phyloP scores from a whole-genome alignment of 2,113 vertebrate species.

The Hassar affinis region DNA sequence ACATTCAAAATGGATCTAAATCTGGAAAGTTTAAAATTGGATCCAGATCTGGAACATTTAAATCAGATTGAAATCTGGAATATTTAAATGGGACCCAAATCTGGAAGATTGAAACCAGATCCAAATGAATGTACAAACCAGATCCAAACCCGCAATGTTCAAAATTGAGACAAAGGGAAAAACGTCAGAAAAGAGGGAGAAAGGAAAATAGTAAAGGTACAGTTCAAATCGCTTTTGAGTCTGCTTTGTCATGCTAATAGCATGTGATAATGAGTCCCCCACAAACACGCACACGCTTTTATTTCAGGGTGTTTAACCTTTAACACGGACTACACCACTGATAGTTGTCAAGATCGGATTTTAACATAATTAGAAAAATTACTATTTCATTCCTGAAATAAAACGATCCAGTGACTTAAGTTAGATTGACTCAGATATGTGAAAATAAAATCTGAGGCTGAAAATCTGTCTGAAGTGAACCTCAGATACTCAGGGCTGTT shows the following conservation, averaged over 20 bases:
- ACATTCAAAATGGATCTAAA: neutral
- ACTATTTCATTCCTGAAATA: neutral
- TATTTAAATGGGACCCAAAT: neutral
- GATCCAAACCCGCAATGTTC: neutral
- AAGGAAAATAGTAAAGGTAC: neutral
- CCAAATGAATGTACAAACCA: neutral
- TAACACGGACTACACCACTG: neutral
- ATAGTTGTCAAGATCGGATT: neutral
- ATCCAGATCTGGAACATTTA: neutral
- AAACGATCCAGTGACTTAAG: neutral
- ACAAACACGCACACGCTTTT: neutral
- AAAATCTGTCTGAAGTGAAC: neutral
- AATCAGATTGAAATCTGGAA: neutral
- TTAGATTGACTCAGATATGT: neutral
- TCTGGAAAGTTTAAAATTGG: neutral
- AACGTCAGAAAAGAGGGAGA: neutral
- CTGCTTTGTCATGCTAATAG: neutral
- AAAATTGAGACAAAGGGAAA: neutral
- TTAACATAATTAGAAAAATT: neutral
- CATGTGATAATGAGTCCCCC: neutral
- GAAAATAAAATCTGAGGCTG: neutral
- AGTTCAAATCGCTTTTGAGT: neutral
- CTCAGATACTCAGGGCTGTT: constrained; percentile 33
- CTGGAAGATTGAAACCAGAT: neutral
- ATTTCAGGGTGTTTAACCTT: neutral